phyloP scores from a whole-genome alignment of 2,888 invertebrate species.

The Atethmia centrago region DNA sequence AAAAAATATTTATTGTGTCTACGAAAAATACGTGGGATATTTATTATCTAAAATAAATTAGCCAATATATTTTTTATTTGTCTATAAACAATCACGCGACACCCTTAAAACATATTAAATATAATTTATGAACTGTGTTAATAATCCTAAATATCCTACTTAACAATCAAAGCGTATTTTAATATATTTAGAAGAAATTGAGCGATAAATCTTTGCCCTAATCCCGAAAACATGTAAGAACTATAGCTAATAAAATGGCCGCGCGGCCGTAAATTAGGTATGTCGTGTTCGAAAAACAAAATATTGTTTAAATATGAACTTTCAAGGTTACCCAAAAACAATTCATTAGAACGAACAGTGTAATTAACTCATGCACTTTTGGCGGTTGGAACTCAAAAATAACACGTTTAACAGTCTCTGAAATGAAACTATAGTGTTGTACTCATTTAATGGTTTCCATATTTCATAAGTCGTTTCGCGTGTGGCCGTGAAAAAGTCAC shows the following conservation, averaged over 20 bases:
- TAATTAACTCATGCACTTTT: conserved; percentile 57
- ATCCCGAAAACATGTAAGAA: conserved; percentile 29
- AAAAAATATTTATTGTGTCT: conserved; percentile 27
- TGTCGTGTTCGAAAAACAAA: conserved; percentile 34
- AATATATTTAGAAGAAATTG: conserved; percentile 33
- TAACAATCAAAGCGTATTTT: conserved; percentile 50
- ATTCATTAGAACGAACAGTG: conserved; percentile 45
- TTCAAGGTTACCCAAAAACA: conserved; percentile 48
- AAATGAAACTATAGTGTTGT: conserved; percentile 60
- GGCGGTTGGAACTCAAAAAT: conserved; percentile 47
- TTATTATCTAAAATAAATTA: conserved; percentile 40
- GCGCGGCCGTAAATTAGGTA: conserved; percentile 22
- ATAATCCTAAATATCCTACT: conserved; percentile 39
- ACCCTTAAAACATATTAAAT: conserved; percentile 43
- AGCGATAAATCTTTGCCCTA: conserved; percentile 44
- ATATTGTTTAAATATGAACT: conserved; percentile 34
- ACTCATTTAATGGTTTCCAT: conserved; percentile 57
- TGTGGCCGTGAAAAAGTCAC: conserved; percentile 67
- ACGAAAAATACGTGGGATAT: conserved; percentile 19
- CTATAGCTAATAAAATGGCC: conserved; percentile 30
- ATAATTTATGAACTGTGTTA: conserved; percentile 55
- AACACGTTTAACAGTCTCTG: conserved; percentile 49
- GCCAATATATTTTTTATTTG: conserved; percentile 34
- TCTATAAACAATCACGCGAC: conserved; percentile 46
- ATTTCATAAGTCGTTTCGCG: conserved; percentile 62